Percentiles rank a stretch among this genome's conserved stretches.
These are phyloP conservation scores for Dysdera silvatica DNA, from an alignment of 1,140 invertebrate species.

Conservation along the genomic window DNA sequence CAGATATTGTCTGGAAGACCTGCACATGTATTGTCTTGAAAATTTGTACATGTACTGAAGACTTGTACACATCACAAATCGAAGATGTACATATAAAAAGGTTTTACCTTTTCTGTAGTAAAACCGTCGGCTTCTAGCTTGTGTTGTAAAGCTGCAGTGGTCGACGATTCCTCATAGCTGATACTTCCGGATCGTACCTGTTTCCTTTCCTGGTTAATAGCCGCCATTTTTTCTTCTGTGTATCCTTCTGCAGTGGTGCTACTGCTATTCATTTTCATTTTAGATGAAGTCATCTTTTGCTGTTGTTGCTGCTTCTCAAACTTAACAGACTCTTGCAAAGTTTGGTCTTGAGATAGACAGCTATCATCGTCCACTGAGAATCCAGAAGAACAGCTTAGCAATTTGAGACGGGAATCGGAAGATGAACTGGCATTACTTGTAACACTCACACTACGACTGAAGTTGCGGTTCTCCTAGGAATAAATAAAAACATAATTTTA, in stretches of 20 bases:
- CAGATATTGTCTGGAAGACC: too few species aligned
- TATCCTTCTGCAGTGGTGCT: conserved; percentile 57
- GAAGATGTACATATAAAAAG: too few species aligned
- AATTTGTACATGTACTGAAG: too few species aligned
- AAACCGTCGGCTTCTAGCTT: conserved; percentile 65
- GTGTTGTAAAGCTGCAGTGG: conserved; percentile 50
- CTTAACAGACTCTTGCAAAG: neutral
- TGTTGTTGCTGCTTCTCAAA: conserved; percentile 70
- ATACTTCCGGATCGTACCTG: conserved; percentile 67
- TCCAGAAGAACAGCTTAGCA: conserved; percentile 5
- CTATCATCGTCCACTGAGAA: conserved; percentile 14
- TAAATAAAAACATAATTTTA: too few species aligned
- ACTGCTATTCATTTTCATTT: conserved; percentile 55
- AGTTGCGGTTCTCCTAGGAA: conserved; percentile 27
- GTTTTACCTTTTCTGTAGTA: conserved; percentile 59
- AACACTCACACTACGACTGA: conserved; percentile 26
- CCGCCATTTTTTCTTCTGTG: conserved; percentile 61
- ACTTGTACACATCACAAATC: too few species aligned
- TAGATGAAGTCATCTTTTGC: conserved; percentile 65
- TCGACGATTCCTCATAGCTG: conserved; percentile 64
- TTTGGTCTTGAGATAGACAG: too few species aligned
- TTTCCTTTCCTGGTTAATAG: conserved; percentile 21
- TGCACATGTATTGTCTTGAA: too few species aligned
- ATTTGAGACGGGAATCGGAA: conserved; percentile 18
- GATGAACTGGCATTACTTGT: conserved; percentile 27